Evolutionary conservation across 2,797 vertebrate species (phyloP).

Genomic region (Carcharodon carcharias): DNA sequence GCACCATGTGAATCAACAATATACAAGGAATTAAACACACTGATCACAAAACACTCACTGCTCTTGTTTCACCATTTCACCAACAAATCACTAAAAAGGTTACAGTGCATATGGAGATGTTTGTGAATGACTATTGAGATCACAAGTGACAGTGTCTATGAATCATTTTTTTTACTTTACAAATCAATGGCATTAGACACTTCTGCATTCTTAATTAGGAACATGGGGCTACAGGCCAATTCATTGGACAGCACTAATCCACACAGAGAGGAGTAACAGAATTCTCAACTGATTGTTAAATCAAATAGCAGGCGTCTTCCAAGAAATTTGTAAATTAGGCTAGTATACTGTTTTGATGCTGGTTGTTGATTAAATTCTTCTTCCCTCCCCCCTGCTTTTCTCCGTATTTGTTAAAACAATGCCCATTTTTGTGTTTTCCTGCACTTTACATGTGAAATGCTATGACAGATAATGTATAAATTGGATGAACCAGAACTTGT

Average conservation of each 20-base stretch:
- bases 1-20: background rate
- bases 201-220: background rate
- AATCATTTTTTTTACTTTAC: background rate
- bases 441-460: background rate
- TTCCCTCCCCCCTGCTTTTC: background rate
- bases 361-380: background rate
- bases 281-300: background rate
- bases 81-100: background rate
- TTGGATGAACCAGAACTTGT: background rate
- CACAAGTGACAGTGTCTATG: too few species aligned
- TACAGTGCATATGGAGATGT: background rate
- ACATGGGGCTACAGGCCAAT: background rate
- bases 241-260: background rate
- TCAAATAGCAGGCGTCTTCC: background rate
- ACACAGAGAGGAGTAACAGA: background rate
- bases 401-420: background rate
- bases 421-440: background rate
- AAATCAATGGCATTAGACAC: background rate
- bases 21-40: background rate
- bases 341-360: background rate
- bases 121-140: background rate
- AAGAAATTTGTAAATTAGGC: background rate
- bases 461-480: background rate
- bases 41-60: background rate
- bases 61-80: background rate